These are phyloP conservation scores for Junonia oenone DNA, from an alignment of 2,888 invertebrate genomes.

Conservation along the genomic window DNA sequence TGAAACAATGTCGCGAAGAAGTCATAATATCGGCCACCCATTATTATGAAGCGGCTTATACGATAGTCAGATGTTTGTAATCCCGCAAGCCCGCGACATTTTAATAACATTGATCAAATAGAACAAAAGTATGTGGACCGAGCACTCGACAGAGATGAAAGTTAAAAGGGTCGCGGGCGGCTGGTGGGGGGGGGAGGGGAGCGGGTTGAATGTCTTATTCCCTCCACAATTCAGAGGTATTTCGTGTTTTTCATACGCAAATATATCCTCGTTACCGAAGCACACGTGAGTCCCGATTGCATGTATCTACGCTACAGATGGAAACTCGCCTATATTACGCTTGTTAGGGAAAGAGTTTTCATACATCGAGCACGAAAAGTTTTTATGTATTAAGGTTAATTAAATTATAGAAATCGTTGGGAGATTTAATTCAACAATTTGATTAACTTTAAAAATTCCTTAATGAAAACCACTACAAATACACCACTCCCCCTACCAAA, in stretches of 20 bases:
- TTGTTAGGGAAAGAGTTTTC: slow-evolving; percentile 22
- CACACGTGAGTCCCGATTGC: slow-evolving; percentile 77
- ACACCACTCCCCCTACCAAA: no score
- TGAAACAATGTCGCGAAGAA: slow-evolving; percentile 28
- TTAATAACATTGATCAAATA: slow-evolving; percentile 81
- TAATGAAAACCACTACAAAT: no score
- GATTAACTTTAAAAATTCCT: no score
- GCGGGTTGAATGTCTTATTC: slow-evolving; percentile 79
- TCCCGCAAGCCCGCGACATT: slow-evolving; percentile 73
- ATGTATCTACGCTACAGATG: slow-evolving; percentile 56
- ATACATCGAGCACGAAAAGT: no score
- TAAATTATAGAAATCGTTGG: no score
- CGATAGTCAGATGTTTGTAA: slow-evolving; percentile 73
- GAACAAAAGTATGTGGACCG: slow-evolving; percentile 80
- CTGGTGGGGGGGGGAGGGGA: slow-evolving; percentile 45
- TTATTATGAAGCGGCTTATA: slow-evolving; percentile 44
- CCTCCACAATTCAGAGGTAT: slow-evolving; percentile 80
- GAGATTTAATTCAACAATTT: no score
- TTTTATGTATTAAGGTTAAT: no score
- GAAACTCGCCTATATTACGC: slow-evolving; percentile 44
- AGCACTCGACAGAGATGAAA: slow-evolving; percentile 80
- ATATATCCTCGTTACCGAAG: slow-evolving; percentile 78
- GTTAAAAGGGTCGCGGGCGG: slow-evolving; percentile 76
- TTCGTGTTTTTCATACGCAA: slow-evolving; percentile 81
- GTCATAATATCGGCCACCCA: slow-evolving; percentile 12